Evolutionary conservation across 2,797 vertebrate species (phyloP).

Genomic region (Rhinatrema bivittatum): DNA sequence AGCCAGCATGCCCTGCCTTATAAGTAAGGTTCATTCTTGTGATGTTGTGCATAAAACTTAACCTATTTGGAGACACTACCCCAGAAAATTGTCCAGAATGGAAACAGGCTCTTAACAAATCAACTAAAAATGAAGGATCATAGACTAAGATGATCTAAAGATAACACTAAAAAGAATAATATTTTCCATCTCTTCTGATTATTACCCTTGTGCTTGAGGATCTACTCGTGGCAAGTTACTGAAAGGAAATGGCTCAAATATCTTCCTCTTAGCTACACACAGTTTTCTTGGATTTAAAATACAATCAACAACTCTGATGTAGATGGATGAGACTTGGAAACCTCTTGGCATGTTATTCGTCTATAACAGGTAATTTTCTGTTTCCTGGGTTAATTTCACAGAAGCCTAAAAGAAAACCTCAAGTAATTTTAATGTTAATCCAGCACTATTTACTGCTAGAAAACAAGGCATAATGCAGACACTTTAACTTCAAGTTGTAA

Average conservation of each 20-base stretch:
- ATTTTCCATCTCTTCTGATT: too few relatives aligned
- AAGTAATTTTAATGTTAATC: slow-evolving; percentile 1
- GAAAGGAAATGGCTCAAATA: neutral
- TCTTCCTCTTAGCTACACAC: slow-evolving; percentile 2
- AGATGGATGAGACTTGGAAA: neutral
- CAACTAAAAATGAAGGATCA: too few relatives aligned
- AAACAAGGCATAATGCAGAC: neutral
- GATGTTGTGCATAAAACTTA: too few relatives aligned
- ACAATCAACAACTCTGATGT: neutral
- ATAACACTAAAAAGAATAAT: too few relatives aligned
- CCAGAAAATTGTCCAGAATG: too few relatives aligned
- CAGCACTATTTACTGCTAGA: neutral
- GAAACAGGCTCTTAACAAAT: too few relatives aligned
- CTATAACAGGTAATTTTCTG: neutral
- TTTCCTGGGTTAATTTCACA: neutral
- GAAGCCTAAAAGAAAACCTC: neutral
- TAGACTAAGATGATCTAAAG: too few relatives aligned
- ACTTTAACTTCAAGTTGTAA: slow-evolving; percentile 6
- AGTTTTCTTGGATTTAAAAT: neutral
- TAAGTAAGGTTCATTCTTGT: too few relatives aligned
- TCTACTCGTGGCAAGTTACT: neutral
- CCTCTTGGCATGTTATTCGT: neutral
- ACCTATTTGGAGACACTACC: too few relatives aligned
- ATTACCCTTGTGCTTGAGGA: too few relatives aligned
- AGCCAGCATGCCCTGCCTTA: too few relatives aligned